Base-by-base conservation (phyloP, 2,888 invertebrate genomes). In the Mactromeris polynyma region DNA sequence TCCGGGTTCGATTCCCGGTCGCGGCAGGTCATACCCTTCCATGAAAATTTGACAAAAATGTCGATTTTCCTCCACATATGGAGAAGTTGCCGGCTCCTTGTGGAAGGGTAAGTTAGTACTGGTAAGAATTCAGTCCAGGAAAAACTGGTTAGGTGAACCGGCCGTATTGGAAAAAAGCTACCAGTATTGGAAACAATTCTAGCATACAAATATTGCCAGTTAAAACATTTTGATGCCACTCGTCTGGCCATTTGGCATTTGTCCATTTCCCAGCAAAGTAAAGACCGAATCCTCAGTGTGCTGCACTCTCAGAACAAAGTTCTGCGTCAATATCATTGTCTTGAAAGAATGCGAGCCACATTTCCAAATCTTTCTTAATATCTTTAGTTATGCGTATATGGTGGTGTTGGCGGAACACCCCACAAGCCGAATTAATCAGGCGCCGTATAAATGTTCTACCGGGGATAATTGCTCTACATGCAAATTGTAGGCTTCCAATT, bases 371-470 rank as follows among this genome's bases (percentile, higher is more conserved):
- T n/a, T n/a, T n/a, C n/a, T n/a, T n/a, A n/a, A n/a, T n/a, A n/a
- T n/a, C 33, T 42, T 42, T 46, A 21, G 31, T 78, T 26, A 82
- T 36, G 19, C 85, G 46, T 21, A 89, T 58, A 31, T 80, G 85
- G 38, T 89, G 89, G 77, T 69, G 69, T 11, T 83, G 83, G 17
- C 51, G 78, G 3, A 64, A 54, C 19, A 86, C 36, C 46, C 84
- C 84, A 46, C 80, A 77, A 19, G 40, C 83, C 11, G 81, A 64
- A 69, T 89, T 83, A 19, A 86, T 89, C 17, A 89, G 84, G 1
- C 89, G 9, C 21, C 87, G n/a, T 14, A 86, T 86, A 42, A 89
- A 91, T 38, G 91, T 82, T 36, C 91, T 77, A 14, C 88, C 86
- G 19, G 88, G 86, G 4, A 69, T 21, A 19, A 88, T 86, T 26